Base-by-base conservation (phyloP, 64 coral and sea anemone genomes). In the Actinia tenebrosa region DNA sequence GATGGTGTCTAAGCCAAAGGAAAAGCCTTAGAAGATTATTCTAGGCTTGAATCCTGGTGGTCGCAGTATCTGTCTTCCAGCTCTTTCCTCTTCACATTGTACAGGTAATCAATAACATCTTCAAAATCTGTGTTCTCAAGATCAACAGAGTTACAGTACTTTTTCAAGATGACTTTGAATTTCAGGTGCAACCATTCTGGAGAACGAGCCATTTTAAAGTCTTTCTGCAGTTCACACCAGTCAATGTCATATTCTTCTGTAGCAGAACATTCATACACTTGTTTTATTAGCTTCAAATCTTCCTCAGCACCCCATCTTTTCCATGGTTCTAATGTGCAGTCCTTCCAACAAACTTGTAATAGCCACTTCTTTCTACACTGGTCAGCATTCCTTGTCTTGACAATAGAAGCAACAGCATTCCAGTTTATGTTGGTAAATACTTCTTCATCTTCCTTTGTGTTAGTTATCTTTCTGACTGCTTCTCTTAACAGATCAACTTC, bases 281-380 rank as follows among this genome's bases (percentile, higher is more conserved):
- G 60, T 45, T 43, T 85, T 45, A 85, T 85, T 18, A 85, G 19
- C 50, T 85, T 15, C 18, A 61, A 22, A 85, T 85, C 83, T 17
- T 85, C 56, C 23, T 60, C 17, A 1, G 9, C 6, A 61, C 54
- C 23, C 83, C 83, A 85, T 26, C 9, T 85, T 60, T 27, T 27
- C 14, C 2, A 61, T 55, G 30, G 10, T 10, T 13, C 16, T 18
- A 17, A 27, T 59, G 15, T 85, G 56, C 56, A 62, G 3, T 64
- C 83, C 25, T 44, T 85, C 83, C 83, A 81, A 85, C 83, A 58
- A 30, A 58, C 52, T 4, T 60, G 3, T 61, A 10, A 15, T 26
- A 85, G n/a, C 83, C 83, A 85, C 19, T 85, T 85, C 16, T 59
- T 54, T 85, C 83, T 59, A 85, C 83, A 85, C 15, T 59, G 50